Conservation (phyloP, 1,140 invertebrate genomes). For the Tenebrio molitor region DNA sequence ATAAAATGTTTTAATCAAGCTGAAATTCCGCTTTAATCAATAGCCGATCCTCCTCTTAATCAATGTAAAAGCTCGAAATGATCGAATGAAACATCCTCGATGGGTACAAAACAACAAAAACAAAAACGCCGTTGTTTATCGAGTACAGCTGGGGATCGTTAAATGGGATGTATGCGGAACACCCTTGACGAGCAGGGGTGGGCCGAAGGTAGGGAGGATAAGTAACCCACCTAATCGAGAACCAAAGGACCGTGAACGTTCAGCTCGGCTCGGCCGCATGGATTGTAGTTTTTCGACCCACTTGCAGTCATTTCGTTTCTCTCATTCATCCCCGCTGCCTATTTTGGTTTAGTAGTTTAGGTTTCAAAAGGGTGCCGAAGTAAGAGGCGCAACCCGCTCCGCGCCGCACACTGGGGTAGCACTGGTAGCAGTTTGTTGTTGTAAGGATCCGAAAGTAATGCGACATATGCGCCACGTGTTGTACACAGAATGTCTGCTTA, state of each 20-base stretch:
- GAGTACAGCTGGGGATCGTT: slow-evolving; percentile 47
- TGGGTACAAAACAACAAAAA: slow-evolving; percentile 32
- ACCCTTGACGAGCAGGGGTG: slow-evolving; percentile 41
- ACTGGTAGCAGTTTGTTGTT: slow-evolving; percentile 30
- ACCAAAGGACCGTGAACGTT: slow-evolving; percentile 35
- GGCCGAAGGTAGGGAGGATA: slow-evolving; percentile 39
- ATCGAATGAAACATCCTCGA: slow-evolving; percentile 38
- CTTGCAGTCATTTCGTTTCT: slow-evolving; percentile 31
- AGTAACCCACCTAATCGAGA: slow-evolving; percentile 41
- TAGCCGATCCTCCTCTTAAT: slow-evolving; percentile 19
- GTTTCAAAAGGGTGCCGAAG: slow-evolving; percentile 31
- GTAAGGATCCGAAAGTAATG: slow-evolving; percentile 20
- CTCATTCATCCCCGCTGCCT: slow-evolving; percentile 27
- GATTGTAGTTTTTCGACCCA: slow-evolving; percentile 32
- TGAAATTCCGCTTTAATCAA: slow-evolving; percentile 26
- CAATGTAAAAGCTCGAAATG: slow-evolving; percentile 39
- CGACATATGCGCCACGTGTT: slow-evolving; percentile 29
- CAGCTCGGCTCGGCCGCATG: slow-evolving; percentile 29
- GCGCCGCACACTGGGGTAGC: too few species aligned
- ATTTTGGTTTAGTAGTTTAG: slow-evolving; percentile 30
- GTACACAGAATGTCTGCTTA: slow-evolving; percentile 23
- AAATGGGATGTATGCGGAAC: slow-evolving; percentile 47
- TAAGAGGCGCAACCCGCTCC: slow-evolving; percentile 22
- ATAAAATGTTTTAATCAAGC: slow-evolving; percentile 36
- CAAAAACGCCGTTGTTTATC: slow-evolving; percentile 43